These are phyloP conservation scores for Garra rufa DNA, from an alignment of 2,113 vertebrate species.

Conservation along the genomic window DNA sequence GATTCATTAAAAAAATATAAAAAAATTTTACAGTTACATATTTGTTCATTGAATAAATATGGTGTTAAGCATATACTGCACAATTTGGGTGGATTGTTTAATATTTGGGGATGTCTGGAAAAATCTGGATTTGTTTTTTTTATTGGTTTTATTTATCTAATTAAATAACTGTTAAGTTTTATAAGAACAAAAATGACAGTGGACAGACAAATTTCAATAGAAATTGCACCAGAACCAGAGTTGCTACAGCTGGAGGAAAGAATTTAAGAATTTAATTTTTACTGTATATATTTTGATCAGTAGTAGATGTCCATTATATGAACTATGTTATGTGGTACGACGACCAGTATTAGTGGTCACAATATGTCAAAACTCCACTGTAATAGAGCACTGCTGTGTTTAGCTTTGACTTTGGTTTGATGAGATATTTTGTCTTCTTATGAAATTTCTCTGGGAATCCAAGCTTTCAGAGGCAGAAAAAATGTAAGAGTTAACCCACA, in stretches of 20 bases:
- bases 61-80: too few relatives aligned
- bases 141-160: too few relatives aligned
- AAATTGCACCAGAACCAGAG: not conserved
- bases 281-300: not conserved
- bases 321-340: not conserved
- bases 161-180: too few relatives aligned
- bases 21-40: too few relatives aligned
- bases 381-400: conserved; percentile 6
- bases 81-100: too few relatives aligned
- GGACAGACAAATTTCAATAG: not conserved
- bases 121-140: too few relatives aligned
- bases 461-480: not conserved
- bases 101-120: too few relatives aligned
- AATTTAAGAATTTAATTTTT: not conserved
- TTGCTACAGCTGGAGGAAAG: not conserved
- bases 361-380: not conserved
- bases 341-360: not conserved
- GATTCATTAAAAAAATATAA: too few relatives aligned
- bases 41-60: too few relatives aligned
- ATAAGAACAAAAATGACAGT: too few relatives aligned
- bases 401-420: not conserved
- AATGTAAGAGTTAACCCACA: not conserved
- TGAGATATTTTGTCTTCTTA: not conserved
- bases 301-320: not conserved
- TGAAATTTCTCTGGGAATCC: not conserved